These are phyloP conservation scores for Eurytoma californica DNA, from an alignment of 2,888 invertebrate species.

Conservation along the genomic window DNA sequence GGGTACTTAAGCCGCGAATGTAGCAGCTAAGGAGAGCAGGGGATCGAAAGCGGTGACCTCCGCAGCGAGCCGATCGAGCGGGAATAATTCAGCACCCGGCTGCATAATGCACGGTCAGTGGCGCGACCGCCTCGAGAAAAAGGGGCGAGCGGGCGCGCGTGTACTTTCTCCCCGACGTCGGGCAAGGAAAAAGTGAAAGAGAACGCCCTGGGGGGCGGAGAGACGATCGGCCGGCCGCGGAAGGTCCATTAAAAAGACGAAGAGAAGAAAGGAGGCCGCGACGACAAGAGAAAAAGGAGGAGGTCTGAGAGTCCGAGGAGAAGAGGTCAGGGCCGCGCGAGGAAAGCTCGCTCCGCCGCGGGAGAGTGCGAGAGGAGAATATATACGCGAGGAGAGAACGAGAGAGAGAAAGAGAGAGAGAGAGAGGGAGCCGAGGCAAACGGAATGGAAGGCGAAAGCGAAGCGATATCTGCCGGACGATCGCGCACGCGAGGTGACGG, in stretches of 20 bases:
- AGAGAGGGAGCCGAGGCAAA: conserved; percentile 62
- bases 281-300: conserved; percentile 3
- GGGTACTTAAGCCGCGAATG: conserved; percentile 32
- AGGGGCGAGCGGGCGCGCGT: background rate
- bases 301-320: conserved; percentile 11
- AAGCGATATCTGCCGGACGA: conserved; percentile 25
- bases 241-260: background rate
- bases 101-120: conserved; percentile 25
- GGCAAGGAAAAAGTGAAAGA: conserved; percentile 41
- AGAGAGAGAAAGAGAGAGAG: conserved; percentile 8
- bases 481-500: conserved; percentile 1
- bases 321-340: conserved; percentile 63
- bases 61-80: conserved; percentile 23
- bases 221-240: background rate
- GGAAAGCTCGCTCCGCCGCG: conserved; percentile 23
- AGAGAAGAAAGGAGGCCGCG: background rate
- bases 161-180: conserved; percentile 18
- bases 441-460: conserved; percentile 56
- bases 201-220: background rate
- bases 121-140: background rate
- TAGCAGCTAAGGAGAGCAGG: background rate
- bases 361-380: background rate
- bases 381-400: background rate
- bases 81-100: conserved; percentile 37
- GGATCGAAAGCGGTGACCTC: background rate